phyloP scores from a whole-genome alignment of 2,797 vertebrate genomes.

The Florisuga fusca region DNA sequence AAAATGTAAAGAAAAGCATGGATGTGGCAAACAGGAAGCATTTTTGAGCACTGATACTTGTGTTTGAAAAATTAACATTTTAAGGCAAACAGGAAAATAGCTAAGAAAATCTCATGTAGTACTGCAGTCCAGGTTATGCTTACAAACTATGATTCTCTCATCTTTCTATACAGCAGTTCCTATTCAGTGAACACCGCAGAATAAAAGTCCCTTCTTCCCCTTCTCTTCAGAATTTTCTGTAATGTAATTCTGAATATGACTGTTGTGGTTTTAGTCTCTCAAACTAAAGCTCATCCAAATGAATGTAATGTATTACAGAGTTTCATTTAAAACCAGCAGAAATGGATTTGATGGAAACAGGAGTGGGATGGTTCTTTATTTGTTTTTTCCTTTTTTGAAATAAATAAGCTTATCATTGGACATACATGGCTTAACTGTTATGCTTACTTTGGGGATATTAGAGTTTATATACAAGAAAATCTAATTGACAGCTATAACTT shows the following conservation, averaged over 20 bases:
- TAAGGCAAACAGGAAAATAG: not conserved
- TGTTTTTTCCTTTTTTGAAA: not conserved
- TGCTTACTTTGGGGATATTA: not conserved
- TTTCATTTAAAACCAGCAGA: not conserved
- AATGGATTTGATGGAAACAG: not conserved
- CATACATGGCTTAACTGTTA: not conserved
- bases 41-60: not conserved
- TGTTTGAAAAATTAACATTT: not conserved
- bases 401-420: not conserved
- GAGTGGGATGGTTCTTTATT: not conserved
- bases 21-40: accelerated
- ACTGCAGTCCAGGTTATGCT: not conserved
- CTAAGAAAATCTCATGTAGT: not conserved
- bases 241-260: not conserved
- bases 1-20: not conserved
- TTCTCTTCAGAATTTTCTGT: not conserved
- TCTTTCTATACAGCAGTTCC: not conserved
- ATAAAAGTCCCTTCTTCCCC: not conserved
- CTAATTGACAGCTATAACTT: not conserved
- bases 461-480: not conserved
- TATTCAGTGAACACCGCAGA: not conserved
- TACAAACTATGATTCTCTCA: not conserved
- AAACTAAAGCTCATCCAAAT: not conserved
- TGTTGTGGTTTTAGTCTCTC: not conserved
- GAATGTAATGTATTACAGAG: not conserved